Evolutionary conservation across 2,797 vertebrate genomes (phyloP), one percentile per base, ranked within the genome.

Genomic region (Fratercula arctica): DNA sequence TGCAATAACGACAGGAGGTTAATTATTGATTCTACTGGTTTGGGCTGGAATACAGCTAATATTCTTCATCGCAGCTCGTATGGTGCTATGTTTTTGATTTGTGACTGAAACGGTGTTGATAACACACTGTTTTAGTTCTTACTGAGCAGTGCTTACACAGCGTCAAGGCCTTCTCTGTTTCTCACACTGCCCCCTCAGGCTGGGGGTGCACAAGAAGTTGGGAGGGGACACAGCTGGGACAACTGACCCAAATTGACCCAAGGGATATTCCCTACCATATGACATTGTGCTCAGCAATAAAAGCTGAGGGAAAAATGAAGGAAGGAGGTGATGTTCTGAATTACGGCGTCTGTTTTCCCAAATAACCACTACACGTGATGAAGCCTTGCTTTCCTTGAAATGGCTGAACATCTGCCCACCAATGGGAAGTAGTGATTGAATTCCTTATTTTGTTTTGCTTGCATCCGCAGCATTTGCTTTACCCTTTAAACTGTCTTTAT

Each of bases 321-420:
- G 8, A 73, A 90, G 18, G 13, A 41, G 6, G 6, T 14, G 8
- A n/a, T 46, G 7, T 51, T 61, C 23, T 76, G 50, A 75, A 39
- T 48, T 24, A 37, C 1, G 13, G 8, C 1, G 8, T 43, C 13
- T 46, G 35, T 54, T 45, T 82, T 33, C 12, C 7, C 20, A 48
- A 63, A 23, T n/a, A 15, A 12, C 31, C 13, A 5, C 10, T 64
- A 39, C 7, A 19, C 0, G 0, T 14, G 28, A 13, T 3, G 6
- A 28, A 39, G 11, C 3, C 29, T 31, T n/a, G 11, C 23, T 64
- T 78, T 69, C 25, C 45, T 53, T 48, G 45, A 35, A 63, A 64
- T 7, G 28, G 6, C 16, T 54, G 28, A 53, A 53, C 7, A 12
- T 18, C n/a, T 64, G 21, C 28, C 18, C 54, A 18, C 24, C 0